Evolutionary conservation across 2,888 invertebrate genomes (phyloP), one percentile per base, ranked within the genome.

Genomic region (Amphiduros pacificus): DNA sequence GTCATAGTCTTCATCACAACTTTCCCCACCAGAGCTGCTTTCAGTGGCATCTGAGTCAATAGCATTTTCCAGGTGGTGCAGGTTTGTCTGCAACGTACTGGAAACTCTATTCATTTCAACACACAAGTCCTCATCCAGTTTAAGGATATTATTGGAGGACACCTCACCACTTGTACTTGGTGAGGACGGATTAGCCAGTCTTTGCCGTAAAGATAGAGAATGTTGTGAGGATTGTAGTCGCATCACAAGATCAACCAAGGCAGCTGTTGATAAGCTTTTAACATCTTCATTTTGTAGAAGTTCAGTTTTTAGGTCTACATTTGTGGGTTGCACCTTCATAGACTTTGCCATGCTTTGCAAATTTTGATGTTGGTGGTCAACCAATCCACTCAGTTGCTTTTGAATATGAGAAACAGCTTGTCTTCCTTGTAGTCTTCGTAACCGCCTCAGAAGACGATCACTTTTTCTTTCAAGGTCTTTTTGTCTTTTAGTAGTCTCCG

Each of bases 1-100:
- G 51, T 66, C 60, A 48, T 66, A 55, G n/a, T 55, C 41, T 26
- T 80, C 79, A 85, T 95, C 94, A 82, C 92, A 92, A 76, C 93
- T 94, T 82, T 95, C 95, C 32, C 93, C 94, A 57, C 94, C 95
- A 20, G 94, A 94, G 77, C 94, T 94, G 65, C 93, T 93, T 20
- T 90, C 93, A 0, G 96, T 96, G 36, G 92, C 94, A 84, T 96
- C 95, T 1, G 94, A 93, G 82, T 96, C 95, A 67, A 93, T 85
- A 73, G 89, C 89, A 63, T 86, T 85, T 78, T 92, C 90, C 60
- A 93, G 87, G 67, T 90, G 85, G 28, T 88, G 86, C 70, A 94
- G 82, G 79, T 92, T 91, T 0, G 89, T 87, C 54, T 88, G 86
- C 65, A 94, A 81, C 22, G 90, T 87, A 22, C 91, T 91, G 0